These are phyloP conservation scores for Parapristionchus giblindavisi DNA, from an alignment of 2,888 invertebrate species.

Conservation along the genomic window DNA sequence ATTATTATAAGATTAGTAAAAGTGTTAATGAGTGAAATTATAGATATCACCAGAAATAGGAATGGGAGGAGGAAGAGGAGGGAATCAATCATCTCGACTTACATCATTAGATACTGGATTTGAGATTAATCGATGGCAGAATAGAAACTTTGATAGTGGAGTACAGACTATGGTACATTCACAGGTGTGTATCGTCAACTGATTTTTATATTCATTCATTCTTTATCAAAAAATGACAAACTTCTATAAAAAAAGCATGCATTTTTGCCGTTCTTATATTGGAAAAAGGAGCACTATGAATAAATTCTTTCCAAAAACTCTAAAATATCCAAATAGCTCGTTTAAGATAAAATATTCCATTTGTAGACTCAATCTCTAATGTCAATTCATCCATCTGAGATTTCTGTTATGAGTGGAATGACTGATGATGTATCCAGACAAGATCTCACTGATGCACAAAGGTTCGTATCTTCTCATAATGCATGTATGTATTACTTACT, in stretches of 20 bases:
- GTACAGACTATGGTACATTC: constrained; percentile 65
- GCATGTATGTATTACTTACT: no score
- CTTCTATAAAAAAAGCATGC: neutral
- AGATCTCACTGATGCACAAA: constrained; percentile 35
- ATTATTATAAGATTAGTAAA: no score
- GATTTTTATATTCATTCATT: no score
- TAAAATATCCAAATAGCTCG: no score
- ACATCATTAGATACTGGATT: no score
- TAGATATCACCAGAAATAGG: no score
- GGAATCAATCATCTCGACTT: no score
- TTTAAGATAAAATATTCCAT: no score
- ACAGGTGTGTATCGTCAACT: constrained; percentile 51
- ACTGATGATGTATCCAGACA: constrained; percentile 33
- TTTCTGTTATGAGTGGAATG: constrained; percentile 39
- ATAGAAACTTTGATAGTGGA: constrained; percentile 61
- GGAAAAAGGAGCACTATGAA: neutral
- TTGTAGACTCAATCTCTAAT: constrained; percentile 36
- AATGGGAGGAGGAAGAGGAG: no score
- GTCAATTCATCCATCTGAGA: constrained; percentile 38
- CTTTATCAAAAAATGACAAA: neutral
- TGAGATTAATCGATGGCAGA: constrained; percentile 48
- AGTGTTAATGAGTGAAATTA: no score
- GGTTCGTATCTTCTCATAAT: no score
- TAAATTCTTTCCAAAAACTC: no score
- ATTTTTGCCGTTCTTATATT: neutral